These are phyloP conservation scores for Volucella inflata DNA, from an alignment of 2,888 invertebrate genomes.

Conservation along the genomic window DNA sequence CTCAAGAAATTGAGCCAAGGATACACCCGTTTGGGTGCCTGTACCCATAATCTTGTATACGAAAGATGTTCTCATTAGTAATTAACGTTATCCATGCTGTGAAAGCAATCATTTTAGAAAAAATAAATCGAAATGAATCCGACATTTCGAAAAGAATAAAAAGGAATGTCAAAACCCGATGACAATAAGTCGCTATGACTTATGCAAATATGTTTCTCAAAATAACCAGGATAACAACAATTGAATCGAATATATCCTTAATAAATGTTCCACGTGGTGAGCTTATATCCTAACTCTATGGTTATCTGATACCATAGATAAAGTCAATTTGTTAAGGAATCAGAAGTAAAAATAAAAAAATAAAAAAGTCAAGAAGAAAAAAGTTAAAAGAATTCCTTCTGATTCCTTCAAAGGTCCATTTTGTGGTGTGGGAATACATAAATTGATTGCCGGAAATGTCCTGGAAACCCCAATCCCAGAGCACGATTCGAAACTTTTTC, in stretches of 20 bases:
- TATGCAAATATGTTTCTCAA: conserved; percentile 14
- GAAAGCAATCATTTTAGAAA: neutral
- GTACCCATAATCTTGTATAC: neutral
- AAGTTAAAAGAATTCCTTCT: neutral
- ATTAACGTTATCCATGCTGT: neutral
- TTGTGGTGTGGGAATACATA: neutral
- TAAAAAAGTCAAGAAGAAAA: neutral
- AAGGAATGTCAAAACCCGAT: neutral
- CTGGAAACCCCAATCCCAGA: conserved; percentile 16
- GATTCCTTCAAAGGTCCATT: neutral
- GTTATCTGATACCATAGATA: neutral
- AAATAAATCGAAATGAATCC: conserved; percentile 11
- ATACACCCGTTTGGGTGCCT: neutral
- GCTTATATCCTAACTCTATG: neutral
- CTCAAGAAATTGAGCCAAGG: conserved; percentile 6
- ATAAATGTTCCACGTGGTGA: neutral
- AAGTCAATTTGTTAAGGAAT: conserved; percentile 22
- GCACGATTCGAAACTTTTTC: neutral
- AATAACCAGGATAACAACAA: conserved; percentile 11
- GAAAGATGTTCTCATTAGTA: neutral
- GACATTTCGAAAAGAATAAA: neutral
- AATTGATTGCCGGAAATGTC: conserved; percentile 33
- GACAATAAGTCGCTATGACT: conserved; percentile 29
- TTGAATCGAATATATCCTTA: conserved; percentile 8
- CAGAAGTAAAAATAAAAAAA: neutral